Conservation (phyloP, 2,888 invertebrate species). For the Andrena flavipes region DNA sequence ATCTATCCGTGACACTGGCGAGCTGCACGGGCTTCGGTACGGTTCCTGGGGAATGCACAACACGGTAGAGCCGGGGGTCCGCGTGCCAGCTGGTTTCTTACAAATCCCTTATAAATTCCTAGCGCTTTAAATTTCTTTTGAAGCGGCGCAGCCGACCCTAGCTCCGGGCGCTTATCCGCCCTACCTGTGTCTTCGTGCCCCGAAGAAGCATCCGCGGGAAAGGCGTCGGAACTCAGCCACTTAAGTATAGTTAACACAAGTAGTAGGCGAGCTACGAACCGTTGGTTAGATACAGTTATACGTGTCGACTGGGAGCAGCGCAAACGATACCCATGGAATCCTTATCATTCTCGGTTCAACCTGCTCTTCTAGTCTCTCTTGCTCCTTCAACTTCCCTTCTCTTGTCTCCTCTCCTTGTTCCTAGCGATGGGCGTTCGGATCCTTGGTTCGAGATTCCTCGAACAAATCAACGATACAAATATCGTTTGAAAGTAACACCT, state of each 20-base stretch:
- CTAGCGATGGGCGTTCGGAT: slow-evolving; percentile 8
- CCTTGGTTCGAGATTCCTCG: background rate
- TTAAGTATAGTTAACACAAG: slow-evolving; percentile 63
- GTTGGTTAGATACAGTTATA: slow-evolving; percentile 41
- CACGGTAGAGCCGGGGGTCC: background rate
- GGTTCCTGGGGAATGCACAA: background rate
- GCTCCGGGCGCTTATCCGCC: slow-evolving; percentile 29
- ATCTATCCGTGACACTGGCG: background rate
- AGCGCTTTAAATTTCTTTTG: slow-evolving; percentile 33
- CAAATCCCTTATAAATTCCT: slow-evolving; percentile 41
- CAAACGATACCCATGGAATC: slow-evolving; percentile 52
- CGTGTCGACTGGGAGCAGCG: slow-evolving; percentile 14
- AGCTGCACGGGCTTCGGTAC: background rate
- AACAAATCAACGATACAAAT: background rate
- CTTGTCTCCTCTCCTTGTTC: slow-evolving; percentile 22
- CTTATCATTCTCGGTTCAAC: slow-evolving; percentile 50
- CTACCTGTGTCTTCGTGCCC: slow-evolving; percentile 7
- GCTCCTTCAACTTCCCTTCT: slow-evolving; percentile 17
- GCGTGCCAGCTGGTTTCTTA: background rate
- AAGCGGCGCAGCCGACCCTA: background rate
- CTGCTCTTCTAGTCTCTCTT: slow-evolving; percentile 41
- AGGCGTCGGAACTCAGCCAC: slow-evolving; percentile 62
- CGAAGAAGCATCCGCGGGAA: slow-evolving; percentile 21
- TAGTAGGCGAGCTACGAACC: slow-evolving; percentile 36
- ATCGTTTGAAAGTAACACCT: background rate